Percentiles rank a stretch among this genome's conserved stretches.
Conservation (phyloP, 2,113 vertebrate genomes). For the Psammodynastes pulverulentus region DNA sequence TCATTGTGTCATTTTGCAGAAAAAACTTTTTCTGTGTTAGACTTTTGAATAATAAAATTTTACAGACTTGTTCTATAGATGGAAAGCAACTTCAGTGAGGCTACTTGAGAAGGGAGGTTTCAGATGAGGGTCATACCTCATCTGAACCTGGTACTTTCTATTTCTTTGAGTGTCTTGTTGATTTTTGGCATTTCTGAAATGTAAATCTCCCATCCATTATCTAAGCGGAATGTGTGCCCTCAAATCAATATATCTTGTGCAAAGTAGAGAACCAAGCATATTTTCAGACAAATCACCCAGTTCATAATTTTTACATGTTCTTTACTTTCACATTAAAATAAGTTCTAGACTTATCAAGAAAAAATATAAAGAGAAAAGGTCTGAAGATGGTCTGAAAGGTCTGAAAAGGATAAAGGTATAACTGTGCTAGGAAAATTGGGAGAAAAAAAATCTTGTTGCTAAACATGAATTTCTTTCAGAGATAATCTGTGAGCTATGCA, state of each 20-base stretch:
- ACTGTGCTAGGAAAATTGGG: not conserved
- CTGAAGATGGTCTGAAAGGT: not conserved
- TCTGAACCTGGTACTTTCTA: not conserved
- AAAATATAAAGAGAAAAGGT: not conserved
- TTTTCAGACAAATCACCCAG: not conserved
- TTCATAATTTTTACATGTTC: not conserved
- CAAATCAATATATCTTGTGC: not conserved
- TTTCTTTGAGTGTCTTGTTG: not conserved
- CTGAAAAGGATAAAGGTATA: not conserved
- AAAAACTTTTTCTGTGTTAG: not conserved
- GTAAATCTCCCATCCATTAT: not conserved
- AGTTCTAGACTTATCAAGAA: not conserved
- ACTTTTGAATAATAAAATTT: not conserved
- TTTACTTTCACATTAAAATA: not conserved
- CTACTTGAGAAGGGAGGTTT: not conserved
- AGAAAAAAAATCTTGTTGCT: not conserved
- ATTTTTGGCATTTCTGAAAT: not conserved
- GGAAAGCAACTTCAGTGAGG: not conserved
- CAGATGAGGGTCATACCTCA: not conserved
- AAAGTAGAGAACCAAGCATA: not conserved
- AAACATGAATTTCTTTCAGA: not conserved
- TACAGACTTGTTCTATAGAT: not conserved
- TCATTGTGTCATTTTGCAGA: not conserved
- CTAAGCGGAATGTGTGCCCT: not conserved
- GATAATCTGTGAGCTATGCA: not conserved